Conservation (phyloP, 2,797 vertebrate genomes). For the Gobio occitaniae region DNA sequence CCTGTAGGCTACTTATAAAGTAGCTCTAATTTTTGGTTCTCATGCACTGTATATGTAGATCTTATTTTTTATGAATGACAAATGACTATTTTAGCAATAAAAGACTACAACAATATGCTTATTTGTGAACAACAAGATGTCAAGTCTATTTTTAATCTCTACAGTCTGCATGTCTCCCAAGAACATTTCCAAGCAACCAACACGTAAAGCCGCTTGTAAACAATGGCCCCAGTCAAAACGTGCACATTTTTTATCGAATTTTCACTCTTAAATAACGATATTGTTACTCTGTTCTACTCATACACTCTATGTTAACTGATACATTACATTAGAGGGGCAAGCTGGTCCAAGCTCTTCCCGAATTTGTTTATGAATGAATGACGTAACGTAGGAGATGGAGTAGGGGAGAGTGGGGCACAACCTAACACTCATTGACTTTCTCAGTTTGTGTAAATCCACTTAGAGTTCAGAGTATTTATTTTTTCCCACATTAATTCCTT, state of each 20-base stretch:
- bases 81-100: constrained; percentile 75
- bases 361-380: neutral
- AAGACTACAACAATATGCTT: constrained; percentile 49
- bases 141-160: neutral
- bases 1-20: constrained; percentile 19
- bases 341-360: neutral
- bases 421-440: no score
- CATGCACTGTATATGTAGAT: constrained; percentile 30
- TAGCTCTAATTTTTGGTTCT: constrained; percentile 17
- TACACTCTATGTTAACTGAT: neutral
- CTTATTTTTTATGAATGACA: constrained; percentile 46
- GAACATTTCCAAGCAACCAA: neutral
- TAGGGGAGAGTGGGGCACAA: no score
- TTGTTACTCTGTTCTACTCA: neutral
- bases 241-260: neutral
- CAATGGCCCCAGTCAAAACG: no score
- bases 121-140: neutral
- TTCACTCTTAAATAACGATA: neutral
- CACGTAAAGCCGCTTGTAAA: no score
- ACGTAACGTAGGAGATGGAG: neutral
- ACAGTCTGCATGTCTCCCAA: neutral
- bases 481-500: no score
- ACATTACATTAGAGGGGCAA: neutral
- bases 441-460: no score
- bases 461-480: no score